A percentile compares a stretch with the other conserved stretches of the same genome.
Evolutionary conservation across 2,888 invertebrate genomes (phyloP).

Genomic region (Spodoptera picta): DNA sequence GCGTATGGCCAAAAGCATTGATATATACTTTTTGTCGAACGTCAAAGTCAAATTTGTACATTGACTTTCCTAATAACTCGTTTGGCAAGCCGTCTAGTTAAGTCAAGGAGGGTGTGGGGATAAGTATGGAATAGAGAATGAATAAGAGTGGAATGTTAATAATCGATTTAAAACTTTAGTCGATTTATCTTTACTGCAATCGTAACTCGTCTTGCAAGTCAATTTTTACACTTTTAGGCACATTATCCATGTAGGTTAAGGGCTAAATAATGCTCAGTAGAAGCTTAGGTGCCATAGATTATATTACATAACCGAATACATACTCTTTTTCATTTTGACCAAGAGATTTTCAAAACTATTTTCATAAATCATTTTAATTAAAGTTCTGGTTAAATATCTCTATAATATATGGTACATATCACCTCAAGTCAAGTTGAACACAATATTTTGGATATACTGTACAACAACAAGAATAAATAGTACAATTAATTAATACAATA

Average conservation of each 20-base stretch:
- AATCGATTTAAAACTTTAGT: conserved; percentile 2
- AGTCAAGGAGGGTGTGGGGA: neutral
- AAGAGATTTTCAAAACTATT: conserved; percentile 42
- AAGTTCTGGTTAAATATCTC: conserved; percentile 17
- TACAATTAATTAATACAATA: neutral
- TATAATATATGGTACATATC: conserved; percentile 45
- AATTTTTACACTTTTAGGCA: conserved; percentile 11
- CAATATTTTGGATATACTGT: conserved; percentile 4
- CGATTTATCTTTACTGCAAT: neutral
- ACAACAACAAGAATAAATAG: neutral
- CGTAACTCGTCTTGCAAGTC: neutral
- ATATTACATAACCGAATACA: neutral
- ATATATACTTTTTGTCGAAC: too few relatives aligned
- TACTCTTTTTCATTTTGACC: conserved; percentile 24
- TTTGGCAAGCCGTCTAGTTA: too few relatives aligned
- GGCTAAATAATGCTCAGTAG: neutral
- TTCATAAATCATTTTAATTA: conserved; percentile 44
- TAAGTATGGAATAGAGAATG: conserved; percentile 11
- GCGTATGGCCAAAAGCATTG: too few relatives aligned
- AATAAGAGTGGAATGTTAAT: neutral
- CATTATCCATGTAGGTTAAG: conserved; percentile 3
- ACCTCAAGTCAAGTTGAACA: conserved; percentile 26
- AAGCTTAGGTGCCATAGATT: neutral
- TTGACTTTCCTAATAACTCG: too few relatives aligned
- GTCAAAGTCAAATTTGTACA: too few relatives aligned